Conservation (phyloP, 1,140 invertebrate genomes). For the Harlomillsia oculata region DNA sequence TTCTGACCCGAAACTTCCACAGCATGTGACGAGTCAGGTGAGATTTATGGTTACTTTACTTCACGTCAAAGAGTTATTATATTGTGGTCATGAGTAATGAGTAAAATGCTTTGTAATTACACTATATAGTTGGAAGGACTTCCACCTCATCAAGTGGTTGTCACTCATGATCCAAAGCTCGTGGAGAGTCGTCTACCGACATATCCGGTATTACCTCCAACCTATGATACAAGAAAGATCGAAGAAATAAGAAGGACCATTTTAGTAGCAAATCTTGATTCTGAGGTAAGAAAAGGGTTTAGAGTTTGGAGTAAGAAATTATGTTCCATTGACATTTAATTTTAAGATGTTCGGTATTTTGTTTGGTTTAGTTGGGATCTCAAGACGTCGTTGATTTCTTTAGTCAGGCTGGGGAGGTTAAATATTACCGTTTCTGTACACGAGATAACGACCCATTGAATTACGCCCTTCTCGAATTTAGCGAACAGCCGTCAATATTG, state of each 20-base stretch:
- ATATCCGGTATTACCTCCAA: conserved; percentile 86
- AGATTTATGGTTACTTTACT: background rate
- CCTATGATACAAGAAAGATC: conserved; percentile 78
- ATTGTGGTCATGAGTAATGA: background rate
- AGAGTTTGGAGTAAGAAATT: background rate
- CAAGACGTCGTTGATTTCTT: conserved; percentile 81
- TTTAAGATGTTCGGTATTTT: background rate
- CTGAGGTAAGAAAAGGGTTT: conserved; percentile 43
- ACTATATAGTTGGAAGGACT: conserved; percentile 61
- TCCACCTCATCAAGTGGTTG: conserved; percentile 69
- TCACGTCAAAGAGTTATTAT: background rate
- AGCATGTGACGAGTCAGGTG: conserved; percentile 72
- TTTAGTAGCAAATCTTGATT: conserved; percentile 65
- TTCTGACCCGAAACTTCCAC: conserved; percentile 74
- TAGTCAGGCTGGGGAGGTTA: conserved; percentile 77
- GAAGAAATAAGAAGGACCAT: conserved; percentile 92
- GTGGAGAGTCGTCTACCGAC: conserved; percentile 69
- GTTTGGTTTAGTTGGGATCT: conserved; percentile 42
- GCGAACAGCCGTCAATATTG: conserved; percentile 78
- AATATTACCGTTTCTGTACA: conserved; percentile 85
- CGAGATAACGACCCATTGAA: conserved; percentile 61
- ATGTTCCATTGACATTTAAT: conserved; percentile 5
- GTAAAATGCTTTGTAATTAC: background rate
- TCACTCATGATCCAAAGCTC: conserved; percentile 82
- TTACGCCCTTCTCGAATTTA: conserved; percentile 86